Evolutionary conservation across 2,113 vertebrate genomes (phyloP).

Genomic region (Hyperoodon ampullatus): DNA sequence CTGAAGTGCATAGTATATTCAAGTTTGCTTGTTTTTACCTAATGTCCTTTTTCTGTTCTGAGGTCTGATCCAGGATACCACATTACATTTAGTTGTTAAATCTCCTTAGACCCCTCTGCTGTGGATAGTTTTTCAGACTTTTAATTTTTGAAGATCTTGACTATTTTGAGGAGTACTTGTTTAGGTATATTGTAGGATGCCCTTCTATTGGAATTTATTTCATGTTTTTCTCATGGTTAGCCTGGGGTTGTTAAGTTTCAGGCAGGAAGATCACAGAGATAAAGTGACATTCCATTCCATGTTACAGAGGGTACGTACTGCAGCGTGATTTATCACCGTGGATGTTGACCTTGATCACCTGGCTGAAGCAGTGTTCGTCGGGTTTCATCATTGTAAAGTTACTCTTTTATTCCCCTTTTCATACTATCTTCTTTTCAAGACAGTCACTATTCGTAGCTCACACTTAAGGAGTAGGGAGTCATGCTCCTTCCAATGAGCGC

Average conservation of each 20-base stretch:
- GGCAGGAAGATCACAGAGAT: not conserved
- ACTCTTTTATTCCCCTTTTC: not conserved
- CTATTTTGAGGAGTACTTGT: not conserved
- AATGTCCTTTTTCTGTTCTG: not conserved
- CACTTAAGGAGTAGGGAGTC: not conserved
- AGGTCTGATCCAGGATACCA: not conserved
- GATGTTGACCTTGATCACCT: not conserved
- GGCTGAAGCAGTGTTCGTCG: not conserved
- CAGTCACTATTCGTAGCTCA: not conserved
- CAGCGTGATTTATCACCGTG: rapidly evolving
- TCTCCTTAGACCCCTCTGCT: not conserved
- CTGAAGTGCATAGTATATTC: not conserved
- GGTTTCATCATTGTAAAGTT: not conserved
- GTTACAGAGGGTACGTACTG: rapidly evolving
- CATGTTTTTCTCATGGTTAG: not conserved
- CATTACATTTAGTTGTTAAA: not conserved
- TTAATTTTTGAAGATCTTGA: not conserved
- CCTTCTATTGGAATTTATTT: not conserved
- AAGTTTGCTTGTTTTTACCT: not conserved
- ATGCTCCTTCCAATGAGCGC: not conserved
- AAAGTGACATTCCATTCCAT: not conserved
- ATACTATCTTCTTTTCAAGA: not conserved
- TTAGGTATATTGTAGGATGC: not conserved
- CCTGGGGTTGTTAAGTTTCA: not conserved
- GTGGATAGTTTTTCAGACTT: not conserved